Base-by-base conservation (phyloP, 2,888 invertebrate genomes). In the Rotaria socialis region DNA sequence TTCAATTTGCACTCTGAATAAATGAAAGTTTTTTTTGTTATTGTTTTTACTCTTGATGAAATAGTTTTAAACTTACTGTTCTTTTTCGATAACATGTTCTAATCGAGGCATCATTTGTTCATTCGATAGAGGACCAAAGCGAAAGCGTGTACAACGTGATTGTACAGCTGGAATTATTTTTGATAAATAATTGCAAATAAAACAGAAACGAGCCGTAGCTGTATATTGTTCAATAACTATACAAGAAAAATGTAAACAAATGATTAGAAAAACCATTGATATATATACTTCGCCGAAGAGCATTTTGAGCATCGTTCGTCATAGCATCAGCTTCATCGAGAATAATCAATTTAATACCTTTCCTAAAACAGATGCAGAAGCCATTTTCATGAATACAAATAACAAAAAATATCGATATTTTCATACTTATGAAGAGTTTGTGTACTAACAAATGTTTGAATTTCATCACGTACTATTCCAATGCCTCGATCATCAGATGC, bases 271-370 rank as follows among this genome's bases (percentile, higher is more conserved):
- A 67, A 67, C 74, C 0, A 75, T n/a, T 0, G 67, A 80, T 27
- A 84, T 85, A 84, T 85, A 27, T 93, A 95, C 95, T 96, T 93
- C 96, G 94, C 89, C 97, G 93, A 0, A 97, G 93, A 52, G 99
- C 98, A 93, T 98, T 99, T 91, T 99, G 99, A 1, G 99, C 99
- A 93, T 99, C 99, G 91, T 95, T 95, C 0, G 98, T 99, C 98
- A 99, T 99, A 0, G 97, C 96, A 93, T 99, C 98, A 0, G 98
- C 98, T 93, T 99, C 98, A 93, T 99, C 98, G 43, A 99, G 92
- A 88, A 99, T 97, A 75, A 99, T 95, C 67, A 99, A 92, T 91
- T 99, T 99, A 88, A 96, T 96, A 0, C 96, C 95, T 85, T 94
- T 94, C 87, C 91, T 91, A 87, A 55, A 88, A 27, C 27, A 60